These are phyloP conservation scores for Thera obeliscata DNA, from an alignment of 2,888 invertebrate species.

Conservation along the genomic window DNA sequence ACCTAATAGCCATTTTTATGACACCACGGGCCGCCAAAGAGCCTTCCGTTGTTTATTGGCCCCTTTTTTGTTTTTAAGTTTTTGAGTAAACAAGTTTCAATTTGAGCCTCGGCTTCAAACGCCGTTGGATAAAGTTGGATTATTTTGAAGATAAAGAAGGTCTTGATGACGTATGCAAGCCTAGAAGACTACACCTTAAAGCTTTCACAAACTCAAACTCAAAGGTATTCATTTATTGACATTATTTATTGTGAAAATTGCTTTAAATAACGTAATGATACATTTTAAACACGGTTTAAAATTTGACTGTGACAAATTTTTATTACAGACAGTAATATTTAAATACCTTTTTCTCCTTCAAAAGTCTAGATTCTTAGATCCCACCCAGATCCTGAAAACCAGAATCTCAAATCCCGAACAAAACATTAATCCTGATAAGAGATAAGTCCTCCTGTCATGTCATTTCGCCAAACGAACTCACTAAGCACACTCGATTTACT, in stretches of 20 bases:
- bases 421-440: slow-evolving; percentile 31
- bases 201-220: too few species aligned
- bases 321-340: too few species aligned
- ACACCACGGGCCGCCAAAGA: slow-evolving; percentile 74
- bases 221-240: too few species aligned
- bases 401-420: background rate
- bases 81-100: slow-evolving; percentile 75
- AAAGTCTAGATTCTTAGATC: too few species aligned
- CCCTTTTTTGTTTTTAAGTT: slow-evolving; percentile 75
- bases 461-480: slow-evolving; percentile 56
- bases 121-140: slow-evolving; percentile 9
- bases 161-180: too few species aligned
- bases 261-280: too few species aligned
- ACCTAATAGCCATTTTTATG: slow-evolving; percentile 79
- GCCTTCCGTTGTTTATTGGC: slow-evolving; percentile 76
- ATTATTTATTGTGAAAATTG: too few species aligned
- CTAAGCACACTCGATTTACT: background rate
- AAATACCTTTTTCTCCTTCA: too few species aligned
- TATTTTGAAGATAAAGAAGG: background rate
- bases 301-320: too few species aligned
- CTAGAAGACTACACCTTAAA: too few species aligned
- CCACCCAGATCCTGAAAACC: slow-evolving; percentile 7
- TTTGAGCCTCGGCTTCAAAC: slow-evolving; percentile 53
- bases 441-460: slow-evolving; percentile 55
- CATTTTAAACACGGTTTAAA: too few species aligned